phyloP scores from a whole-genome alignment of 2,888 invertebrate species.

The Leptothorax acervorum region DNA sequence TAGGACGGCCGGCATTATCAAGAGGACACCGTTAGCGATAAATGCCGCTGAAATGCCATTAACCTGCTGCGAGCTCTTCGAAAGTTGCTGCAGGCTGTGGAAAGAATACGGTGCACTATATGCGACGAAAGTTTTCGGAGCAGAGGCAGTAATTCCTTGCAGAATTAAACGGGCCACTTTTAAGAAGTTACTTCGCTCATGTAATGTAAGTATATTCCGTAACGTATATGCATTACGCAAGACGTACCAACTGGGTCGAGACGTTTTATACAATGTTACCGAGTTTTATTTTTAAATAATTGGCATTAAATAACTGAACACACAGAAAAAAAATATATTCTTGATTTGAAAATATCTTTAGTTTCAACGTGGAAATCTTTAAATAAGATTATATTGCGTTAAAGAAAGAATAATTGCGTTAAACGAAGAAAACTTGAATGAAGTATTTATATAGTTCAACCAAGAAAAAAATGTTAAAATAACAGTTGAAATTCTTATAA shows the following conservation, averaged over 20 bases:
- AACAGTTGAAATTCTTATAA: too few species aligned
- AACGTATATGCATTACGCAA: constrained; percentile 6
- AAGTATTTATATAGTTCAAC: too few species aligned
- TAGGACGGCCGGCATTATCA: constrained; percentile 40
- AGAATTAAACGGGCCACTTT: constrained; percentile 50
- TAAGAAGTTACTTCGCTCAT: constrained; percentile 18
- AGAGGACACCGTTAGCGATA: constrained; percentile 54
- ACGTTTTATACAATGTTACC: background rate
- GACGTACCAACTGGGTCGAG: background rate
- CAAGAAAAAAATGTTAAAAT: too few species aligned
- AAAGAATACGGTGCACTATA: constrained; percentile 33
- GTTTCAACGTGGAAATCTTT: too few species aligned
- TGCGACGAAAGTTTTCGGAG: constrained; percentile 54
- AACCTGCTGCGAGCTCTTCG: constrained; percentile 55
- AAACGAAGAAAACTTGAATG: too few species aligned
- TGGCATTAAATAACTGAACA: background rate
- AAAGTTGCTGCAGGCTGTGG: constrained; percentile 56
- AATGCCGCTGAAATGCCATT: constrained; percentile 73
- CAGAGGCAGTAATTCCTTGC: constrained; percentile 15
- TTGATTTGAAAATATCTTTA: too few species aligned
- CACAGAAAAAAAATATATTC: too few species aligned
- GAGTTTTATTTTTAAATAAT: background rate
- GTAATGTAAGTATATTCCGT: constrained; percentile 12
- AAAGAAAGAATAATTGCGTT: too few species aligned
- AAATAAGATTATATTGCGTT: too few species aligned